Evolutionary conservation across 2,888 invertebrate genomes (phyloP).

Genomic region (Dendrolimus pini): DNA sequence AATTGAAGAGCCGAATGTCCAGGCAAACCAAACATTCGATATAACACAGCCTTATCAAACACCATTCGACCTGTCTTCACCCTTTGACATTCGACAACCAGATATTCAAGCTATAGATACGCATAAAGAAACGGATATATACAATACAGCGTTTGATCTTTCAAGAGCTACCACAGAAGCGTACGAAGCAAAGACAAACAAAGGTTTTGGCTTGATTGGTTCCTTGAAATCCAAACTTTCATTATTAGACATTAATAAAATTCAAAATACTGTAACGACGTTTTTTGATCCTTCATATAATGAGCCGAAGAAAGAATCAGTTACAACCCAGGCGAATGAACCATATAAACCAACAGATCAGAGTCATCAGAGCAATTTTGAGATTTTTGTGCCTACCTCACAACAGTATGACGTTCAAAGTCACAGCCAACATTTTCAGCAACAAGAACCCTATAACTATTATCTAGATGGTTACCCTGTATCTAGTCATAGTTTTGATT

Average conservation of each 20-base stretch:
- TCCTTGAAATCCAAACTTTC: constrained; percentile 66
- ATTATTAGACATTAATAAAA: constrained; percentile 62
- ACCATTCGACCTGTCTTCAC: constrained; percentile 8
- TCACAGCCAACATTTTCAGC: constrained; percentile 15
- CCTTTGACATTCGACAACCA: constrained; percentile 18
- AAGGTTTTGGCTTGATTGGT: constrained; percentile 59
- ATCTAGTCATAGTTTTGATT: constrained; percentile 13
- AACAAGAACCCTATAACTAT: constrained; percentile 18
- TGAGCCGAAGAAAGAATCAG: constrained; percentile 28
- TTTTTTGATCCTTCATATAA: constrained; percentile 67
- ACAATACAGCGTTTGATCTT: constrained; percentile 52
- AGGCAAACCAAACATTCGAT: constrained; percentile 18
- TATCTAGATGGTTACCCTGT: constrained; percentile 17
- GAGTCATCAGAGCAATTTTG: constrained; percentile 29
- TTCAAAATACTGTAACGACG: constrained; percentile 63
- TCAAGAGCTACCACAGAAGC: constrained; percentile 44
- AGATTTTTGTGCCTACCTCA: constrained; percentile 38
- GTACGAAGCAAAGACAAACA: constrained; percentile 41
- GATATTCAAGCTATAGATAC: not conserved
- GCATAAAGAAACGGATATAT: constrained; percentile 20
- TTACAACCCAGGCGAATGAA: constrained; percentile 17
- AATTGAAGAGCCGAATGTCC: constrained; percentile 8
- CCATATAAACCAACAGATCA: constrained; percentile 19
- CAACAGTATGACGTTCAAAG: constrained; percentile 14
- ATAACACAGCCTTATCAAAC: constrained; percentile 20